phyloP scores from a whole-genome alignment of 2,113 vertebrate species.

The Uria aalge region DNA sequence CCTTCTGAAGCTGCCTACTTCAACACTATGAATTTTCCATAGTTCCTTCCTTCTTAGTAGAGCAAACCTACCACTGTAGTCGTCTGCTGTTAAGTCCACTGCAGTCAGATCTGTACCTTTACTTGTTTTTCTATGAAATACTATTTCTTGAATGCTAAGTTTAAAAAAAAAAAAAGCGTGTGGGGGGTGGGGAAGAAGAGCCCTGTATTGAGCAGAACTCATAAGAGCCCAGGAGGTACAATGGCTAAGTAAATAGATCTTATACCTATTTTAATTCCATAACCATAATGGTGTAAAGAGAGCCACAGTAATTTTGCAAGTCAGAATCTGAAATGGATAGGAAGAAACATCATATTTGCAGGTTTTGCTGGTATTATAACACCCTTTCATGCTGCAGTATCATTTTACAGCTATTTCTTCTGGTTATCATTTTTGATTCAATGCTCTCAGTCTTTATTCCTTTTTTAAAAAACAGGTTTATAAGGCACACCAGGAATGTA shows the following conservation, averaged over 20 bases:
- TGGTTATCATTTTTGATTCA: not conserved
- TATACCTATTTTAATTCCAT: not conserved
- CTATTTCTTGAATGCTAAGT: not conserved
- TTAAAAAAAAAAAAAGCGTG: accelerated
- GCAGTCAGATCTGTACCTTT: not conserved
- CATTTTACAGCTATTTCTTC: not conserved
- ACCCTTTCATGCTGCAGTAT: not conserved
- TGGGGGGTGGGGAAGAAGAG: not conserved
- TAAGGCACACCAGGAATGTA: not conserved
- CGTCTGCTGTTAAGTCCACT: not conserved
- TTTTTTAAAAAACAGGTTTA: not conserved
- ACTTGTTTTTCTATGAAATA: not conserved
- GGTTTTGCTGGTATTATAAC: not conserved
- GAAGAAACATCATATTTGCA: not conserved
- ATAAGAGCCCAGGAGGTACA: not conserved
- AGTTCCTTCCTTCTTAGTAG: not conserved
- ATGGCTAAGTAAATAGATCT: not conserved
- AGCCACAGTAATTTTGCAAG: not conserved
- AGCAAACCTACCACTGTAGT: not conserved
- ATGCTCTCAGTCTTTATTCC: not conserved
- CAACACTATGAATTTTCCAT: not conserved
- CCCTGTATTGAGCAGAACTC: not conserved
- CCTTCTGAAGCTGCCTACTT: not conserved
- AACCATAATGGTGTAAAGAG: not conserved
- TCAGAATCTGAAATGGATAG: not conserved